These are phyloP conservation scores for Belgica antarctica DNA, from an alignment of 2,888 invertebrate species.

Conservation along the genomic window DNA sequence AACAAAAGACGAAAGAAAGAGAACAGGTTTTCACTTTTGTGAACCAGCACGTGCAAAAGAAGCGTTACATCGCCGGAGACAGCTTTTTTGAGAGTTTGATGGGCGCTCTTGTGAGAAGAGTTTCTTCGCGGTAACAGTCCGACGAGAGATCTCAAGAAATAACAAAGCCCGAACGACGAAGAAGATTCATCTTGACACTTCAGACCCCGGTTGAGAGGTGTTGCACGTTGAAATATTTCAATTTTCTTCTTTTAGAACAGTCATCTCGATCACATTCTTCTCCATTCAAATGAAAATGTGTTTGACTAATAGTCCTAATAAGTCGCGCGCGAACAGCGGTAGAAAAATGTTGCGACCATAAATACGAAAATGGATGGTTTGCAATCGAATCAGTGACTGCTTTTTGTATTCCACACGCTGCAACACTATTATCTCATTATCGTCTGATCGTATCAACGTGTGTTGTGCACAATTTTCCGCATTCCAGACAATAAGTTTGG, in stretches of 20 bases:
- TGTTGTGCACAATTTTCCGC: constrained; percentile 43
- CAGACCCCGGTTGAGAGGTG: not conserved
- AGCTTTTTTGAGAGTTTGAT: constrained; percentile 1
- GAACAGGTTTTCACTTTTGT: constrained; percentile 42
- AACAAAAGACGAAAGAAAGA: not conserved
- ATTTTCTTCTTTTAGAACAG: not conserved
- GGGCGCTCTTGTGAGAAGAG: not conserved
- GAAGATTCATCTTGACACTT: not conserved
- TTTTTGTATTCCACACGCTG: constrained; percentile 9
- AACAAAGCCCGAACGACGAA: not conserved
- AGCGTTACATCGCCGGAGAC: not conserved
- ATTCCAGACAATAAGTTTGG: constrained; percentile 42
- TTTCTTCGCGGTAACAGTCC: too few species aligned
- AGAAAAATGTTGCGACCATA: not conserved
- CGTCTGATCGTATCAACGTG: not conserved
- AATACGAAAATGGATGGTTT: not conserved
- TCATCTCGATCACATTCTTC: constrained; percentile 11
- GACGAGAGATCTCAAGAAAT: too few species aligned
- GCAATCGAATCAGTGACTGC: not conserved
- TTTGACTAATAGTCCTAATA: constrained; percentile 41
- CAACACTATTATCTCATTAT: constrained; percentile 41
- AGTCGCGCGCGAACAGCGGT: not conserved
- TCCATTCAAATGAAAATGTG: not conserved
- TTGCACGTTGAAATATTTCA: constrained; percentile 21
- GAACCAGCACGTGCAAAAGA: constrained; percentile 39